Evolutionary conservation across 1,140 invertebrate genomes (phyloP).

Genomic region (Brachionus sp.): DNA sequence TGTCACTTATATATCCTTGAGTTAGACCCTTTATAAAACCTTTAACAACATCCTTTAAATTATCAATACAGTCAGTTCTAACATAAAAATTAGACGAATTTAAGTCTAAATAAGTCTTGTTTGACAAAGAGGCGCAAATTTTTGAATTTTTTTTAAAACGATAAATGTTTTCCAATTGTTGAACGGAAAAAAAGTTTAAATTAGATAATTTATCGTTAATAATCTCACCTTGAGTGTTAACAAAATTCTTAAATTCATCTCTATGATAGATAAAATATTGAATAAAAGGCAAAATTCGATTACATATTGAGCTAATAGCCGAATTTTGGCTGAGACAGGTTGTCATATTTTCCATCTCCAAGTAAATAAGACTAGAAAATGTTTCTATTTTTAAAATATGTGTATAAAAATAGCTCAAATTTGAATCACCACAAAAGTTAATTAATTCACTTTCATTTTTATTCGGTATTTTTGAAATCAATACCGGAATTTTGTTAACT

Average conservation of each 20-base stretch:
- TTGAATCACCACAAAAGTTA: neutral
- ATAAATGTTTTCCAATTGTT: neutral
- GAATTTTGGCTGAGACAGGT: neutral
- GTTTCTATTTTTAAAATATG: neutral
- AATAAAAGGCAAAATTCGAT: neutral
- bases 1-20: neutral
- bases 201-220: neutral
- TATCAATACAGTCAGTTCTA: neutral
- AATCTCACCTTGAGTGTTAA: neutral
- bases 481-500: neutral
- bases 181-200: neutral
- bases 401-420: neutral
- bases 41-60: constrained; percentile 5
- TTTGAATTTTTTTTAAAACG: neutral
- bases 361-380: neutral
- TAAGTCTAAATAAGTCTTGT: neutral
- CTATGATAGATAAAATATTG: neutral
- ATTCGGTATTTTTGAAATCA: neutral
- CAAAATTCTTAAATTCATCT: neutral
- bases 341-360: neutral
- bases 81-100: constrained; percentile 7
- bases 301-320: neutral
- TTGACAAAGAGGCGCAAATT: neutral
- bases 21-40: neutral
- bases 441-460: neutral